Percentiles rank a stretch among this genome's conserved stretches.
These are phyloP conservation scores for Pseudanteris insignis DNA, from an alignment of 2,888 invertebrate species.

Conservation along the genomic window DNA sequence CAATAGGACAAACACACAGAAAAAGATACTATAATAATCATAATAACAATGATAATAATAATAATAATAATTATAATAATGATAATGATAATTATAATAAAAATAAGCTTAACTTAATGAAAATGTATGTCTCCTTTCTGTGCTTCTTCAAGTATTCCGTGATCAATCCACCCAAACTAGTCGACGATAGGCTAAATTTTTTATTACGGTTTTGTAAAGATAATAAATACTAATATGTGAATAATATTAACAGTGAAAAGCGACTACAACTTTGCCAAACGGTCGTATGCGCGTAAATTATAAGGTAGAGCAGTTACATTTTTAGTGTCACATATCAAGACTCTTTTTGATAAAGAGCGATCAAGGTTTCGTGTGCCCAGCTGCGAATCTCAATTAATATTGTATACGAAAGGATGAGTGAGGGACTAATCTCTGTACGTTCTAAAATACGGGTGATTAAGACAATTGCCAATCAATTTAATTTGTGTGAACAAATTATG, in stretches of 20 bases:
- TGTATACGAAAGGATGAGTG: slow-evolving; percentile 20
- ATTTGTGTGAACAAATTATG: slow-evolving; percentile 36
- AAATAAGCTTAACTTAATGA: slow-evolving; percentile 24
- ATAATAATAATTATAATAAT: too few relatives aligned
- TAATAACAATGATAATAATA: too few relatives aligned
- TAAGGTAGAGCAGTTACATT: slow-evolving; percentile 54
- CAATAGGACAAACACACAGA: slow-evolving; percentile 20
- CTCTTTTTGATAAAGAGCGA: slow-evolving; percentile 45
- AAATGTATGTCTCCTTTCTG: slow-evolving; percentile 32
- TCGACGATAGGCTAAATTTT: slow-evolving; percentile 26
- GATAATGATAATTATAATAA: too few relatives aligned
- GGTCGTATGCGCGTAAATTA: slow-evolving; percentile 54
- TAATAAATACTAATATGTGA: slow-evolving; percentile 6
- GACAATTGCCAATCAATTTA: slow-evolving; percentile 33
- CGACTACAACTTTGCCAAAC: slow-evolving; percentile 56
- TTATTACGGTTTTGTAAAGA: slow-evolving; percentile 16
- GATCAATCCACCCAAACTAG: slow-evolving; percentile 36
- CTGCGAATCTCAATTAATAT: slow-evolving; percentile 38
- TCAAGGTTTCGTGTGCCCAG: slow-evolving; percentile 40
- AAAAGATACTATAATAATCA: slow-evolving; percentile 34
- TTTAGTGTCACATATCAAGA: slow-evolving; percentile 61
- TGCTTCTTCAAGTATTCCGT: slow-evolving; percentile 33
- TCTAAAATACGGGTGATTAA: too few relatives aligned
- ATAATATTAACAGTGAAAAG: slow-evolving; percentile 33
- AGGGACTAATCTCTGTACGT: too few relatives aligned